Evolutionary conservation across 2,888 invertebrate genomes (phyloP).

Genomic region (Folsomia manolachei): DNA sequence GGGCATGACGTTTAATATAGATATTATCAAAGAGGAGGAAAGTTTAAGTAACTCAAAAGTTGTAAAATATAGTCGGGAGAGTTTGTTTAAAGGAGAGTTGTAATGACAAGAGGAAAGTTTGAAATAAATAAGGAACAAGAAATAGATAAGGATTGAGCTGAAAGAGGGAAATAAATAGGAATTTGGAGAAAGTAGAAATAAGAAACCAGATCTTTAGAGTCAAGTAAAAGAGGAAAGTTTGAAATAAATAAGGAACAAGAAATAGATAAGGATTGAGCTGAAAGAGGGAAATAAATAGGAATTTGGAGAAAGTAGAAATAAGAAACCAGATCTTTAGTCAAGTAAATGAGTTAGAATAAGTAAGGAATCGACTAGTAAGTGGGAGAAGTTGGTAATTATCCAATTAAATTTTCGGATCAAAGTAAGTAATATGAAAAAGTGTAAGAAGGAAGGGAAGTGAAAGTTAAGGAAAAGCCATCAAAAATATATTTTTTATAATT

Average conservation of each 20-base stretch:
- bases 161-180: not conserved
- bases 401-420: too few species aligned
- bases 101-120: not conserved
- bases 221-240: not conserved
- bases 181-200: not conserved
- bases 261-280: not conserved
- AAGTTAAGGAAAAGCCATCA: too few species aligned
- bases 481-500: not conserved
- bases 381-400: not conserved
- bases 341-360: not conserved
- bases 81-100: not conserved
- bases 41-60: conserved; percentile 6
- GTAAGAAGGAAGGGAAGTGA: too few species aligned
- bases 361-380: not conserved
- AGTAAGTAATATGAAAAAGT: too few species aligned
- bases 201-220: not conserved
- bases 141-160: not conserved
- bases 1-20: too few species aligned
- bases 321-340: not conserved
- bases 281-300: not conserved
- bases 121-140: not conserved
- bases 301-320: not conserved
- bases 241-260: not conserved
- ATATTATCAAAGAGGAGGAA: not conserved
- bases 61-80: not conserved